Evolutionary conservation across 2,113 vertebrate genomes (phyloP).

Genomic region (Elanus axillaris): DNA sequence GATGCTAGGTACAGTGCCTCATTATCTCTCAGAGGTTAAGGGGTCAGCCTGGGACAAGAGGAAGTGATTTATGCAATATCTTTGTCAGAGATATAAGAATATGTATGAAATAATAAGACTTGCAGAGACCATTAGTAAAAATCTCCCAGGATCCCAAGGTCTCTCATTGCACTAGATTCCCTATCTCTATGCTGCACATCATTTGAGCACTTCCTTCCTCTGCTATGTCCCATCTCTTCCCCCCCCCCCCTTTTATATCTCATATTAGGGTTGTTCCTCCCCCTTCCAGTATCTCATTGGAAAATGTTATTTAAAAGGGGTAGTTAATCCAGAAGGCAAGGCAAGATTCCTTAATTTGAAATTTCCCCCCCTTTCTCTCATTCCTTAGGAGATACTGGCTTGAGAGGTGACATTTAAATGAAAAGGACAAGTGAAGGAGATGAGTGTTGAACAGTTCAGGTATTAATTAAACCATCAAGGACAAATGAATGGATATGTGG

Average conservation of each 20-base stretch:
- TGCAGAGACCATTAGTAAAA: constrained; percentile 31
- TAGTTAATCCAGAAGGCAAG: neutral
- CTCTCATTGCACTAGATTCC: neutral
- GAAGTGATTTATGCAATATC: constrained; percentile 53
- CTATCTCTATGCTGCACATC: neutral
- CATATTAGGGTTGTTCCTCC: neutral
- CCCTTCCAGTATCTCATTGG: neutral
- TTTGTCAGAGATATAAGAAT: constrained; percentile 40
- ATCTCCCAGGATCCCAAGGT: constrained; percentile 2
- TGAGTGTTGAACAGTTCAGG: neutral
- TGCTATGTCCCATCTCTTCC: neutral
- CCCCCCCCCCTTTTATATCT: neutral
- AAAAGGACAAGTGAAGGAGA: neutral
- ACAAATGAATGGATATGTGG: neutral
- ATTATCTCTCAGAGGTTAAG: constrained; percentile 57
- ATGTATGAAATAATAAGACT: constrained; percentile 50
- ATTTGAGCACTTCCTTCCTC: neutral
- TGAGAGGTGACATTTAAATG: neutral
- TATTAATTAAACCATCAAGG: neutral
- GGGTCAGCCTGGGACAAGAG: constrained; percentile 48
- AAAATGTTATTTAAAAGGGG: neutral
- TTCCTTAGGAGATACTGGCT: neutral
- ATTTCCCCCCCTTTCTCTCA: neutral
- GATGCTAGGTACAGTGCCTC: constrained; percentile 23
- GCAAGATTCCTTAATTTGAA: neutral